Evolutionary conservation across 2,113 vertebrate genomes (phyloP).

Genomic region (Nesospiza acunhae): DNA sequence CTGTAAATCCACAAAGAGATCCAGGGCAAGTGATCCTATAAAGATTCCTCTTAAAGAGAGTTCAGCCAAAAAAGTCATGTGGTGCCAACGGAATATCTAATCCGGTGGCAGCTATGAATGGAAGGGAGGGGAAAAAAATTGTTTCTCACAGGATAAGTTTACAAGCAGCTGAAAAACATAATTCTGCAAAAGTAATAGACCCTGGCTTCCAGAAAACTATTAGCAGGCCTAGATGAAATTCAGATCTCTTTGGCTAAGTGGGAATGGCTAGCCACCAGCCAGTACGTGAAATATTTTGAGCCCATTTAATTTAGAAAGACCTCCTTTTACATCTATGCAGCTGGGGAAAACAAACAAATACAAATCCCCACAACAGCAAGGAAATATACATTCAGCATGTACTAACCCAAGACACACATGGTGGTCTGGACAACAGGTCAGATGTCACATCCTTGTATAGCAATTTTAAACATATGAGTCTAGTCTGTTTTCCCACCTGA

Average conservation of each 20-base stretch:
- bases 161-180: background rate
- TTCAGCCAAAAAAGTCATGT: background rate
- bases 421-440: background rate
- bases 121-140: rapidly evolving
- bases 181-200: background rate
- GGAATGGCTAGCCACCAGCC: background rate
- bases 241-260: background rate
- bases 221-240: background rate
- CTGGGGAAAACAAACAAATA: background rate
- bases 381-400: background rate
- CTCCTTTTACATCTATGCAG: background rate
- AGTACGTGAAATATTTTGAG: background rate
- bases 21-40: background rate
- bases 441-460: background rate
- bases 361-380: background rate
- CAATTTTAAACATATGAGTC: background rate
- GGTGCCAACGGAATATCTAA: background rate
- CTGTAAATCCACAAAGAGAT: background rate
- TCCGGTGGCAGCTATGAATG: background rate
- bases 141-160: background rate
- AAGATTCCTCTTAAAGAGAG: background rate
- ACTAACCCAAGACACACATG: background rate
- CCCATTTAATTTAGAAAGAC: background rate
- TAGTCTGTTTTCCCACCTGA: background rate
- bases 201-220: background rate